These are phyloP conservation scores for Drosophila equinoxialis DNA, from an alignment of 1,140 invertebrate species.

Conservation along the genomic window DNA sequence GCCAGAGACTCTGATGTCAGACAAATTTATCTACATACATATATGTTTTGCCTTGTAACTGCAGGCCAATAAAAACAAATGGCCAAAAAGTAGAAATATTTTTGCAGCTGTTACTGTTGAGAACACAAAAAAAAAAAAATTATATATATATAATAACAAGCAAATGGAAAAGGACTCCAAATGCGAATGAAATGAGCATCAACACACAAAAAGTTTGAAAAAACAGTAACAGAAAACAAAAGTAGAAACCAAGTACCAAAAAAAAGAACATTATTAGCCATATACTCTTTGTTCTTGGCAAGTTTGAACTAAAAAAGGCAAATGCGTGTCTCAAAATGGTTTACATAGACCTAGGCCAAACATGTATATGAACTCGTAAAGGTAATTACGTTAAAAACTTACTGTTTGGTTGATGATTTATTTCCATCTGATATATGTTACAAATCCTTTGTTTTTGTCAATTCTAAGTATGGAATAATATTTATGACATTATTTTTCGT, in stretches of 20 bases:
- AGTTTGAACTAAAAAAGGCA: no score
- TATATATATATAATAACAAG: no score
- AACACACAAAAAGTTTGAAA: conserved; percentile 8
- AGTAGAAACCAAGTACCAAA: not conserved
- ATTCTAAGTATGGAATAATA: no score
- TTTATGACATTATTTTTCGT: no score
- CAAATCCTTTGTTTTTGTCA: no score
- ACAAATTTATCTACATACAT: conserved; percentile 16
- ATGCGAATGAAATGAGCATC: conserved; percentile 30
- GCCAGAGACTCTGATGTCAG: not conserved
- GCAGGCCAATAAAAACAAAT: conserved; percentile 53
- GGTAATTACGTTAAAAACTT: no score
- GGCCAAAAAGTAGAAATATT: conserved; percentile 49
- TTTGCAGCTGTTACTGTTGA: conserved; percentile 45
- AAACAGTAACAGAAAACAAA: not conserved
- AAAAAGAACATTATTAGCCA: not conserved
- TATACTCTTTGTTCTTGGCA: not conserved
- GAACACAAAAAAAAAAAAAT: conserved; percentile 14
- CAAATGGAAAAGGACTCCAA: conserved; percentile 31
- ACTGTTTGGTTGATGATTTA: no score
- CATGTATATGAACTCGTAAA: no score
- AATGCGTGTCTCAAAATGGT: no score
- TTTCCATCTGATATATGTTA: no score
- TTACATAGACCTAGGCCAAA: no score
- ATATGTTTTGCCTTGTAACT: not conserved